Evolutionary conservation across 2,888 invertebrate species (phyloP), one percentile per base, ranked within the genome.

Genomic region (Mermis nigrescens): DNA sequence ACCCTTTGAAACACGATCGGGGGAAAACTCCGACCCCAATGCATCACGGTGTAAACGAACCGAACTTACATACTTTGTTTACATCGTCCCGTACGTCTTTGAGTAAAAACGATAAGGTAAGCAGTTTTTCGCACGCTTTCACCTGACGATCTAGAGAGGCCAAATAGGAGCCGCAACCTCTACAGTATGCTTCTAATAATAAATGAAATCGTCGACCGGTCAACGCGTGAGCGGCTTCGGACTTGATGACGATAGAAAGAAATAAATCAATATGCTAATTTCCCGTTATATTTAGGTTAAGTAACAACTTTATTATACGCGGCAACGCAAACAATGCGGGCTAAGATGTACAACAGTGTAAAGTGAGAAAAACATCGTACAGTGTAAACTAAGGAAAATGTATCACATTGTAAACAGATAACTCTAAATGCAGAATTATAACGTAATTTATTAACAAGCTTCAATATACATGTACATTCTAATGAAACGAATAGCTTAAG

Each of bases 371-470:
- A n/a, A n/a, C n/a, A n/a, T n/a, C n/a, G n/a, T n/a, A n/a, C 72
- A 68, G 67, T 76, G 74, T 73, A 76, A 45, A 81, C 69, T 66
- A 80, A 76, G 80, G 80, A 81, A 69, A 80, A 81, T 66, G 80
- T 77, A 65, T 75, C 76, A 66, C 80, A 79, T 1, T 80, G 80
- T 63, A 81, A 76, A 45, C 74, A 74, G 64, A 77, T 76, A 67
- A 79, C 79, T 24, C 72, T 68, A 52, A 81, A 69, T n/a, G 79
- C 74, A 62, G 78, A 68, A 62, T 74, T 72, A 31, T 80, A 66
- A 22, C 81, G 70, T 68, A 80, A 78, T 61, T 73, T 67, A 1
- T 78, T 75, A 38, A 81, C 71, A 31, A 75, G 73, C 60, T 77
- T 79, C 66, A 78, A 76, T 31, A 79, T 68, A 64, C 79, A 78